A percentile compares a stretch with the other conserved stretches of the same genome.
Conservation (phyloP, 2,113 vertebrate genomes). For the Thunnus thynnus region DNA sequence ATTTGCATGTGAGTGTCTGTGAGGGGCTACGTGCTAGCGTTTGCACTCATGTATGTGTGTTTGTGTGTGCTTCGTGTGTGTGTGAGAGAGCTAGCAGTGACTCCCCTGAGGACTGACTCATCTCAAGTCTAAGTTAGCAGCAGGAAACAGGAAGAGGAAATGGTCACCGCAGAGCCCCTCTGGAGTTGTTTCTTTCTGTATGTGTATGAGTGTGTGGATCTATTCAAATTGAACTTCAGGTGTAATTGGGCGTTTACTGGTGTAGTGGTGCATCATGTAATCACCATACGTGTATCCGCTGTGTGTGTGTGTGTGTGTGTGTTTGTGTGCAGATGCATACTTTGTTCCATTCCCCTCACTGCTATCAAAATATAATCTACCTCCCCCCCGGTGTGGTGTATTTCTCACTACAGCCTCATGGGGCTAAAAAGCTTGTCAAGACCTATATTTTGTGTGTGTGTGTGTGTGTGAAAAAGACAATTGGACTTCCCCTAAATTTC, state of each 20-base stretch:
- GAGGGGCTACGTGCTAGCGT: neutral
- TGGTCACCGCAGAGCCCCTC: slow-evolving; percentile 44
- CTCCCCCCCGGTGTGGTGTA: neutral
- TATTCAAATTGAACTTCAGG: slow-evolving; percentile 25
- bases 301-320: slow-evolving; percentile 1
- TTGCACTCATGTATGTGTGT: neutral
- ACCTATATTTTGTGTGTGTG: slow-evolving; percentile 15
- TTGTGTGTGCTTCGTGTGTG: slow-evolving; percentile 15
- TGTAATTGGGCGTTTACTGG: neutral
- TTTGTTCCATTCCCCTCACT: neutral
- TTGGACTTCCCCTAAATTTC: slow-evolving; percentile 49
- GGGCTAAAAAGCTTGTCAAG: slow-evolving; percentile 7
- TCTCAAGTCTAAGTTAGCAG: slow-evolving; percentile 63
- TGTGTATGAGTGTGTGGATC: slow-evolving; percentile 9
- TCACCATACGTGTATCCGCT: neutral
- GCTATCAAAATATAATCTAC: slow-evolving; percentile 4
- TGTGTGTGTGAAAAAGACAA: slow-evolving; percentile 26
- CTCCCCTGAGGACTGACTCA: slow-evolving; percentile 61
- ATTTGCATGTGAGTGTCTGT: neutral
- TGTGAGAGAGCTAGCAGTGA: neutral
- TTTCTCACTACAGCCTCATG: neutral
- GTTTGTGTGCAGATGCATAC: neutral
- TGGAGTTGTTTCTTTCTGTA: slow-evolving; percentile 15
- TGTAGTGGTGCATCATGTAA: slow-evolving; percentile 10
- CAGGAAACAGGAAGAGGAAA: slow-evolving; percentile 82